Base-by-base conservation (phyloP, 2,888 invertebrate genomes). In the Pocota personata region DNA sequence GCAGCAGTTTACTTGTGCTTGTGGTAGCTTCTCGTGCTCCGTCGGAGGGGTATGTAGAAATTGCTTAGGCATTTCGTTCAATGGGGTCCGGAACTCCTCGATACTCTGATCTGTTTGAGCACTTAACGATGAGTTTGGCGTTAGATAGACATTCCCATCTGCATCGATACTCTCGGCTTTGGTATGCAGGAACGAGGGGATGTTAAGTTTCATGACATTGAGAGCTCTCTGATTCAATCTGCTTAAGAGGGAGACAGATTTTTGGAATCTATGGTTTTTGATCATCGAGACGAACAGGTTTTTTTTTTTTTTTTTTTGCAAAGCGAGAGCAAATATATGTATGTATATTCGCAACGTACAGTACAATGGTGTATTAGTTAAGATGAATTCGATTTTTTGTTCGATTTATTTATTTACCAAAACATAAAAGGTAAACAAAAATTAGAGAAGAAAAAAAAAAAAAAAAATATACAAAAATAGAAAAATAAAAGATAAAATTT, bases 171-270 rank as follows among this genome's bases (percentile, higher is more conserved):
- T 82, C 50, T 87, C 69, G 55, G 88, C 55, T 75, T 87, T 75
- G 19, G 73, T 75, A 50, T 90, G 89, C 40, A 89, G 88, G 87
- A 89, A 80, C 77, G 90, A 86, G 14, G 92, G 91, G 88, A 92
- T 92, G 89, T 90, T 91, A 87, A 92, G 89, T 90, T 91, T 92
- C 90, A 92, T 92, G 78, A 89, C 91, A 87, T 90, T 91, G 82
- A 91, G 88, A 82, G 91, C 90, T 90, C 90, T 92, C 87, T 92
- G 91, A 92, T 92, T 92, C 88, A 92, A 91, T 90, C 92, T 92
- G 92, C 91, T 92, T 88, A 91, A 90, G 90, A 92, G 91, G 91
- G 92, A 92, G 90, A 91, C 90, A 90, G 93, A 92, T 92, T 92
- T 92, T 90, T 91, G 91, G 90, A 92, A 92, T 89, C 92, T 92